phyloP scores from a whole-genome alignment of 2,888 invertebrate genomes.

The Lithodes maja region DNA sequence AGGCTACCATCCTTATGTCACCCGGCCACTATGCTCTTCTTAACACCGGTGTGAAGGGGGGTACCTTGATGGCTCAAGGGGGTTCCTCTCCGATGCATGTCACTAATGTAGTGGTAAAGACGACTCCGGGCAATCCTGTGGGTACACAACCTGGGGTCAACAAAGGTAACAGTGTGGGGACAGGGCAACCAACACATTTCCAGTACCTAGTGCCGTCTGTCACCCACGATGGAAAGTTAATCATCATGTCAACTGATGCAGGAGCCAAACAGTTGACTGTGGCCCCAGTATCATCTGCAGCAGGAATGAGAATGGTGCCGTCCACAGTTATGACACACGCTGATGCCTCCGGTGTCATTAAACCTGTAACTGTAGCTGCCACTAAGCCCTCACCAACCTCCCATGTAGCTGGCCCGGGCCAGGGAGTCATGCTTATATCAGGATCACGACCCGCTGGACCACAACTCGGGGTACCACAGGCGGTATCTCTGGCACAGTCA shows the following conservation, averaged over 20 bases:
- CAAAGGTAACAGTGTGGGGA: slow-evolving; percentile 39
- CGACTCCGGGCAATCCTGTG: slow-evolving; percentile 48
- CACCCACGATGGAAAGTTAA: slow-evolving; percentile 69
- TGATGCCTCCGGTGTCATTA: slow-evolving; percentile 63
- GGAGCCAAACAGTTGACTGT: slow-evolving; percentile 60
- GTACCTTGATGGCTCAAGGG: slow-evolving; percentile 47
- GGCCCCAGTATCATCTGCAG: slow-evolving; percentile 59
- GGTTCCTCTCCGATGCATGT: slow-evolving; percentile 62
- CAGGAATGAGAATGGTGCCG: slow-evolving; percentile 41
- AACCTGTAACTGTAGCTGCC: slow-evolving; percentile 52
- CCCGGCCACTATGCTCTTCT: slow-evolving; percentile 60
- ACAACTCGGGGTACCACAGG: slow-evolving; percentile 48
- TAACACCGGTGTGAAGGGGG: slow-evolving; percentile 62
- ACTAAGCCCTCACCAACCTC: slow-evolving; percentile 46
- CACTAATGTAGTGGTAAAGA: slow-evolving; percentile 69
- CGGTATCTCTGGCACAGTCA: slow-evolving; percentile 53
- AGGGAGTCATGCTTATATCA: slow-evolving; percentile 51
- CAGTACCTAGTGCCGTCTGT: slow-evolving; percentile 71
- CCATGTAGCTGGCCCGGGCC: slow-evolving; percentile 43
- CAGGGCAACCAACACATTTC: slow-evolving; percentile 65
- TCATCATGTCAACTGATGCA: slow-evolving; percentile 60
- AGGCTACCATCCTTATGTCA: slow-evolving; percentile 65
- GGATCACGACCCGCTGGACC: slow-evolving; percentile 53
- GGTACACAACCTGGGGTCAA: slow-evolving; percentile 41
- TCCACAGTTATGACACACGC: slow-evolving; percentile 45